Evolutionary conservation across 1,140 invertebrate species (phyloP), one percentile per base, ranked within the genome.

Genomic region (Theocolax elegans): DNA sequence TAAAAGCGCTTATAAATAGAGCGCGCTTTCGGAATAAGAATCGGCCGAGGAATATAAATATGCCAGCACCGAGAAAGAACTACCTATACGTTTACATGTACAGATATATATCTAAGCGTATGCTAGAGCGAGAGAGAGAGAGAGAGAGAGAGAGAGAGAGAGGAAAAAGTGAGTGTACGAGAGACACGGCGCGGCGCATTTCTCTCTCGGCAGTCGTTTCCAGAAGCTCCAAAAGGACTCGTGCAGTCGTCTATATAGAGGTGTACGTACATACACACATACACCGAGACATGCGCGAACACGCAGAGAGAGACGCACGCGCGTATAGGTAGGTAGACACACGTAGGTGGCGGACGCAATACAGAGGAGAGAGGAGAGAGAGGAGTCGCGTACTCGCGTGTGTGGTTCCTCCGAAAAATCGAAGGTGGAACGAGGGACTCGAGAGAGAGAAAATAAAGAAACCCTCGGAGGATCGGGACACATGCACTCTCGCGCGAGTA

Each of bases 1-100:
- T 66, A 66, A 66, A 66, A 35, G 64, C 64, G 51, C 6, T 42
- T 66, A 66, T 66, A 66, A 66, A 66, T 66, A 56, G 27, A 51
- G 8, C 54, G 35, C 12, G 54, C 15, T 15, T 40, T 40, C 17
- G 21, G 25, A 40, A 58, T 40, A 42, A 58, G 19, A 56, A 56
- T 23, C 29, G 38, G 53, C 19, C 53, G 27, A 17, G 10, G 21
- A 59, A 42, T 3, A 10, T 10, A 15, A 1, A 10, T 19, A 25
- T 9, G 21, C n/a, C n/a, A 15, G 25, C 17, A 42, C 12, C 1
- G 10, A 35, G 6, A 17, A 58, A 17, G 19, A 27, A 23, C 31
- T 35, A 35, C 10, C 10, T 10, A 35, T 10, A 35, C 31, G 10
- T 35, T 6, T 35, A 35, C 10, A 35, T 10, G 31, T 35, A 35